Conservation (phyloP, 2,888 invertebrate species). For the Ectemnius lituratus region DNA sequence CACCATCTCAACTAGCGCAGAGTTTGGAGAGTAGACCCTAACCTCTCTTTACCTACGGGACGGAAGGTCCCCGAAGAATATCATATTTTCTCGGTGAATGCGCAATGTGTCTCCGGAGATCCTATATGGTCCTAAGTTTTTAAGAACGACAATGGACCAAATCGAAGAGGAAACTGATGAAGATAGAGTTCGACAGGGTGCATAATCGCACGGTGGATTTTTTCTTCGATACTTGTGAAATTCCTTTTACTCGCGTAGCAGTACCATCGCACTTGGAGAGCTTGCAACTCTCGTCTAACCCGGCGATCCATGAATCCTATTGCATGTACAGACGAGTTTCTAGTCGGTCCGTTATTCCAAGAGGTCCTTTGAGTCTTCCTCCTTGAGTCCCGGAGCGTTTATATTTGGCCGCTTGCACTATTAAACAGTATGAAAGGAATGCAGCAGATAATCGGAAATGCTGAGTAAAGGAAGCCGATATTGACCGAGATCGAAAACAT, state of each 20-base stretch:
- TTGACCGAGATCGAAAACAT: constrained; percentile 2
- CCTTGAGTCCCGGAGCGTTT: no score
- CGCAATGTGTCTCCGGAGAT: constrained; percentile 59
- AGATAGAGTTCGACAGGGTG: constrained; percentile 50
- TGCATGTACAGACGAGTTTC: no score
- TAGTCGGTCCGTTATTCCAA: no score
- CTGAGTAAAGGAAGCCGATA: no score
- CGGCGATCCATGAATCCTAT: no score
- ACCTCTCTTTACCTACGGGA: not conserved
- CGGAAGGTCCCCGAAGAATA: constrained; percentile 49
- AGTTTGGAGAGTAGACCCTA: constrained; percentile 23
- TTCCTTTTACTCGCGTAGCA: no score
- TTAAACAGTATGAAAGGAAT: no score
- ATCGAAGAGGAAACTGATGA: constrained; percentile 36
- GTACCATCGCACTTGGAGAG: no score
- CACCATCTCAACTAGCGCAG: constrained; percentile 1
- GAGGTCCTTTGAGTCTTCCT: no score
- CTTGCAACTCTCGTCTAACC: no score
- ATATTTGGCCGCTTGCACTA: no score
- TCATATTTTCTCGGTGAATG: constrained; percentile 62
- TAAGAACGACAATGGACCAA: constrained; percentile 44
- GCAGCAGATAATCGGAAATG: no score
- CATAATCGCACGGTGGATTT: not conserved
- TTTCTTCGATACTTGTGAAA: not conserved
- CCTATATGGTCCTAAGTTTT: constrained; percentile 36